phyloP scores from a whole-genome alignment of 2,113 vertebrate species.

The Cariama cristata region DNA sequence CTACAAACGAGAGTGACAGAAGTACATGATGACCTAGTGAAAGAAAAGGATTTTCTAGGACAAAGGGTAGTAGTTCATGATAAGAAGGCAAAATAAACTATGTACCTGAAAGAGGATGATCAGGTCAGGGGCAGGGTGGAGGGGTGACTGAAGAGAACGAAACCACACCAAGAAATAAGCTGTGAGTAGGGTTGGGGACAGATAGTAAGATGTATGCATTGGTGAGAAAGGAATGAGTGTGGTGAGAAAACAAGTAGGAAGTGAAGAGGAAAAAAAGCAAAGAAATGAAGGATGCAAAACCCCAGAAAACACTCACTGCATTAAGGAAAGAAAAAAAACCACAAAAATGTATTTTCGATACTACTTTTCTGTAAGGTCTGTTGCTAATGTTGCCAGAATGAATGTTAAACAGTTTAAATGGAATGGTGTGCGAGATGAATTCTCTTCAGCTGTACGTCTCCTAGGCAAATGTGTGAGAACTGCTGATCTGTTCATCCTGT shows the following conservation, averaged over 20 bases:
- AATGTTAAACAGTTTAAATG: slow-evolving; percentile 14
- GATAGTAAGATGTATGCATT: neutral
- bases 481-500: slow-evolving; percentile 33
- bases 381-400: neutral
- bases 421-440: neutral
- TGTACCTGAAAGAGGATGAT: neutral
- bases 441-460: neutral
- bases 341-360: neutral
- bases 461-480: slow-evolving; percentile 51
- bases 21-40: slow-evolving; percentile 51
- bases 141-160: neutral
- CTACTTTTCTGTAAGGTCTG: neutral
- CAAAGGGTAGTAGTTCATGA: neutral
- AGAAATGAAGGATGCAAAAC: neutral
- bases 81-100: neutral
- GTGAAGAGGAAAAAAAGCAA: neutral
- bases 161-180: neutral
- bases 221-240: neutral
- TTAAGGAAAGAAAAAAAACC: neutral
- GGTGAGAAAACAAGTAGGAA: neutral
- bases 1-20: slow-evolving; percentile 48
- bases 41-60: slow-evolving; percentile 44
- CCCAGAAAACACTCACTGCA: neutral
- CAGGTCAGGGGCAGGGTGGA: neutral
- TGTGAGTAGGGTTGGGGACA: neutral